Evolutionary conservation across 2,797 vertebrate genomes (phyloP), one percentile per base, ranked within the genome.

Genomic region (Sebastes oblongus): DNA sequence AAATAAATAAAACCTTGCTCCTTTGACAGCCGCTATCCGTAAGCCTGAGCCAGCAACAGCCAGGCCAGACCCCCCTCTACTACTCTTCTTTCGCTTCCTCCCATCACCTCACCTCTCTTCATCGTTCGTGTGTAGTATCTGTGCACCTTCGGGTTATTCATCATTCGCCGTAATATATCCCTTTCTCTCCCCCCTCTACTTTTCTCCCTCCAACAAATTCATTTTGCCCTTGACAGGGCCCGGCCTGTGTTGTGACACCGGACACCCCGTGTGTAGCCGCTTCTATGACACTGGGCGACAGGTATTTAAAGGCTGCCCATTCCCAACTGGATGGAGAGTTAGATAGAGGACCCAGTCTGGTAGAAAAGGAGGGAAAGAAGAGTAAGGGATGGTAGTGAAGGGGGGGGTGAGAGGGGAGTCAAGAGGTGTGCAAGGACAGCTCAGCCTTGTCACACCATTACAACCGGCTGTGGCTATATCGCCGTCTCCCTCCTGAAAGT

Each of bases 371-470:
- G 79, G 74, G 78, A 82, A 58, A 80, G 81, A 83, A 75, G 78
- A 66, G 65, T 75, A 87, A 80, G 84, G 46, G 85, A 91, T 86
- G 87, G 81, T 90, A 87, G 92, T 93, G 82, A 78, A 88, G 84
- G 86, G 6, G 86, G 88, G 34, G 88, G 83, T 64, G 80, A 83
- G 93, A 88, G 72, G 93, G 77, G 67, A 95, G 88, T 95, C 86
- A 90, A 94, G 94, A 95, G 86, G 91, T 93, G 92, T 83, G 91
- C 92, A 93, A 95, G 95, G 95, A 96, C 91, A 95, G 92, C 93
- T 95, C 94, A 95, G 93, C 91, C 94, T 93, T 95, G 96, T 95
- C 92, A 92, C 88, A 82, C 91, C 93, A 91, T 92, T 95, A 92
- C 82, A 85, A 94, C 91, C 62, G 77, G 76, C 89, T 85, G 77